A percentile compares a stretch with the other conserved stretches of the same genome.
Evolutionary conservation across 2,888 invertebrate species (phyloP).

Genomic region (Campoletis raptor): DNA sequence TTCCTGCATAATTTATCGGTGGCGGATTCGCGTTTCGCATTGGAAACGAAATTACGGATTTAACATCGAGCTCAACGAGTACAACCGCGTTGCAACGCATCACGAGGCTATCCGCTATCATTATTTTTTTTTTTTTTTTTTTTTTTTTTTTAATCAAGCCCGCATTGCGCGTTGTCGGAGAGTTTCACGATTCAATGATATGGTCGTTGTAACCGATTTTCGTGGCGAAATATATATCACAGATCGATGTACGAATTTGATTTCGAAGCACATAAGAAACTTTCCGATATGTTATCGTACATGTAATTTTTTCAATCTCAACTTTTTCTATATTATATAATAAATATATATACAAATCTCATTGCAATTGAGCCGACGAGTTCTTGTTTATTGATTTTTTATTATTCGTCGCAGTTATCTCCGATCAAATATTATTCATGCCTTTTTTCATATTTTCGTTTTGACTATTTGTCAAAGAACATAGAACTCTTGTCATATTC

Average conservation of each 20-base stretch:
- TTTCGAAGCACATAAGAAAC: not conserved
- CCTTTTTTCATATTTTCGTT: not conserved
- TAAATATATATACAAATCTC: not conserved
- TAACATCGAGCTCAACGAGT: slow-evolving; percentile 41
- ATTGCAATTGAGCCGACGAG: not conserved
- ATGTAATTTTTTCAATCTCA: not conserved
- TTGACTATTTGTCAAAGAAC: not conserved
- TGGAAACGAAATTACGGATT: slow-evolving; percentile 64
- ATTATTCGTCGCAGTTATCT: not conserved
- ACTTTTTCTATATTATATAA: not conserved
- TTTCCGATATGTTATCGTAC: not conserved
- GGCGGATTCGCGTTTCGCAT: slow-evolving; percentile 45
- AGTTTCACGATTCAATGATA: slow-evolving; percentile 41
- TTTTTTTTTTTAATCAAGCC: slow-evolving; percentile 29
- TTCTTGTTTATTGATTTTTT: not conserved
- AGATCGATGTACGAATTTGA: slow-evolving; percentile 1
- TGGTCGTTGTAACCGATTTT: slow-evolving; percentile 3
- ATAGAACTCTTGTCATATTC: not conserved
- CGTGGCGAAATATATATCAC: slow-evolving; percentile 14
- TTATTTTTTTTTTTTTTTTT: slow-evolving; percentile 36
- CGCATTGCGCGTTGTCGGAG: slow-evolving; percentile 22
- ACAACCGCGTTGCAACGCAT: slow-evolving; percentile 24
- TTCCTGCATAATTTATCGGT: slow-evolving; percentile 67
- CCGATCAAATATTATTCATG: not conserved
- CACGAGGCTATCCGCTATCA: slow-evolving; percentile 8